Evolutionary conservation across 2,888 invertebrate genomes (phyloP).

Genomic region (Chrysolina haemoptera): DNA sequence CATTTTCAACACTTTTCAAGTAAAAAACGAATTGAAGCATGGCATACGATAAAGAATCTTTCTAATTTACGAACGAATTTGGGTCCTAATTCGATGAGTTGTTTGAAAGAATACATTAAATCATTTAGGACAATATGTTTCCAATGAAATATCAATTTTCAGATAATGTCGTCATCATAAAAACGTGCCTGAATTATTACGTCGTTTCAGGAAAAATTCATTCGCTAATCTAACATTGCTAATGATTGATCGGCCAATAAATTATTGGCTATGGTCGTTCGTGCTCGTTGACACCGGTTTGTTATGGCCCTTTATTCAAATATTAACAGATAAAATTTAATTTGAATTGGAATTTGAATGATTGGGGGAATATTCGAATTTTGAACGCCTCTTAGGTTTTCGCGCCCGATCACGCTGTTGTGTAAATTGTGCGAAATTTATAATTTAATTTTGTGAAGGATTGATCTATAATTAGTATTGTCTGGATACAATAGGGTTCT

Average conservation of each 20-base stretch:
- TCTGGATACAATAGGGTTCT: too few relatives aligned
- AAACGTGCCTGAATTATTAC: constrained; percentile 51
- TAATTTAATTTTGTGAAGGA: too few relatives aligned
- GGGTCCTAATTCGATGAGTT: not conserved
- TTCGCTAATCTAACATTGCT: constrained; percentile 57
- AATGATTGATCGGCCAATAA: constrained; percentile 58
- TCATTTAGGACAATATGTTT: constrained; percentile 11
- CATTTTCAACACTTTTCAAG: too few relatives aligned
- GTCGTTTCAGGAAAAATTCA: constrained; percentile 54
- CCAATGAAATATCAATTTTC: constrained; percentile 20
- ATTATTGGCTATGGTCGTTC: constrained; percentile 53
- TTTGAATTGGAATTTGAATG: constrained; percentile 13
- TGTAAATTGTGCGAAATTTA: too few relatives aligned
- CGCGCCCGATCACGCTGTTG: not conserved
- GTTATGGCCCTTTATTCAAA: constrained; percentile 26
- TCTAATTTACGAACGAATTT: too few relatives aligned
- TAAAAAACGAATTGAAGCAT: too few relatives aligned
- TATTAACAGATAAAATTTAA: constrained; percentile 26
- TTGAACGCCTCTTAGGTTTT: not conserved
- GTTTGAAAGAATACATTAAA: not conserved
- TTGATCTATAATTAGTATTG: too few relatives aligned
- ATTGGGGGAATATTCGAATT: constrained; percentile 18
- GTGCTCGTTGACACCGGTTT: constrained; percentile 32
- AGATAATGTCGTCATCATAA: constrained; percentile 26
- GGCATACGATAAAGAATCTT: too few relatives aligned